phyloP scores from a whole-genome alignment of 2,113 vertebrate species.

The Conger conger region DNA sequence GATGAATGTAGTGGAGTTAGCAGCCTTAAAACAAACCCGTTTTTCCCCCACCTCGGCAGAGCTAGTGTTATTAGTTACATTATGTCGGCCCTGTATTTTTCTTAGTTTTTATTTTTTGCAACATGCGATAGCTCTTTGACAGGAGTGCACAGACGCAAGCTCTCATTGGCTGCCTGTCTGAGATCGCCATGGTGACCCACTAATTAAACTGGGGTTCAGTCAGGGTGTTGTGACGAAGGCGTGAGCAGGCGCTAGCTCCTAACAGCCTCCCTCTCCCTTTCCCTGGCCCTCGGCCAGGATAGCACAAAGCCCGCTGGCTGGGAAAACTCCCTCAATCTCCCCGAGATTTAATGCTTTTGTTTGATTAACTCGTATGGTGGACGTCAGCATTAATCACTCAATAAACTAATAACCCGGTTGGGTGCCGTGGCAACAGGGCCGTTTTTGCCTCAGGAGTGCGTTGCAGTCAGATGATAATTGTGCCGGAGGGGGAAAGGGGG shows the following conservation, averaged over 20 bases:
- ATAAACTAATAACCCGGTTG: not conserved
- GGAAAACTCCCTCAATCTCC: not conserved
- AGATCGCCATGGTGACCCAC: constrained; percentile 32
- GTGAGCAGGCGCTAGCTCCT: not conserved
- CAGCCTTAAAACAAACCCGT: not conserved
- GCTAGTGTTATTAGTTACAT: not conserved
- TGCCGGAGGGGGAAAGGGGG: not conserved
- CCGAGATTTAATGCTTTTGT: not conserved
- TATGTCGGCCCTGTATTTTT: not conserved
- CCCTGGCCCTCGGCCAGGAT: not conserved
- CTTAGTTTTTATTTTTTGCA: not conserved
- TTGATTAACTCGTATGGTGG: not conserved
- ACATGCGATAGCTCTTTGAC: not conserved
- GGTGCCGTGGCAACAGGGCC: not conserved
- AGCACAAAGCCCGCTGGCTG: not conserved
- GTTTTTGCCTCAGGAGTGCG: not conserved
- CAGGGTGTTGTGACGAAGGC: constrained; percentile 5
- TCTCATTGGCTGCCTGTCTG: constrained; percentile 26
- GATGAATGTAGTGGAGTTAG: not conserved
- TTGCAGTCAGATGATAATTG: not conserved
- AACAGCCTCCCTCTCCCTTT: not conserved
- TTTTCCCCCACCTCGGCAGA: not conserved
- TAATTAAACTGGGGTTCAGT: constrained; percentile 29
- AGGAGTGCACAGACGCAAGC: not conserved
- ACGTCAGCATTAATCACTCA: not conserved